Percentiles rank a stretch among this genome's conserved stretches.
Evolutionary conservation across 2,113 vertebrate species (phyloP).

Genomic region (Muntiacus reevesi): DNA sequence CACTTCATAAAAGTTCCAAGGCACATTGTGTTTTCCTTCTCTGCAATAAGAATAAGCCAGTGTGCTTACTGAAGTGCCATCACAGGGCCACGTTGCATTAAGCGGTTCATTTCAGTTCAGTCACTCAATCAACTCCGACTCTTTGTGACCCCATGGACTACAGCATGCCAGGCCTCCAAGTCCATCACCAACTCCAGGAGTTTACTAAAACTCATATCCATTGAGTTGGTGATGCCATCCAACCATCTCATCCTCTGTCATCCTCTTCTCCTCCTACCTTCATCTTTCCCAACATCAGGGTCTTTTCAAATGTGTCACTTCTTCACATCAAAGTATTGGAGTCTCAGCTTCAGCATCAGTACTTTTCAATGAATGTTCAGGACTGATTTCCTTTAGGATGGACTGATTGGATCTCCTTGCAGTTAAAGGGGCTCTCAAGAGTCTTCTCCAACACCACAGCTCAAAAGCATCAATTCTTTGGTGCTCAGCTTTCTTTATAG

Average conservation of each 20-base stretch:
- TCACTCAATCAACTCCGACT: neutral
- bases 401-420: neutral
- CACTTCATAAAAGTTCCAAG: neutral
- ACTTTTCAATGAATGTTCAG: neutral
- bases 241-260: neutral
- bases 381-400: neutral
- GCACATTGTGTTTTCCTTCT: neutral
- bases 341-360: neutral
- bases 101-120: neutral
- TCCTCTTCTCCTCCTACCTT: neutral
- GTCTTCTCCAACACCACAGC: neutral
- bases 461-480: neutral
- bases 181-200: neutral
- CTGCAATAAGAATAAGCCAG: neutral
- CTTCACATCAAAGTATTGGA: neutral
- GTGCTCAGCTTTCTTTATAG: neutral
- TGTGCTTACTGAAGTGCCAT: accelerated
- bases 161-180: neutral
- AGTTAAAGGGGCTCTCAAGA: neutral
- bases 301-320: neutral
- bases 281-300: neutral
- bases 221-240: neutral
- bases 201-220: neutral
- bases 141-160: neutral
- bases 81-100: neutral